Percentiles rank a stretch among this genome's conserved stretches.
Conservation (phyloP, 1,140 invertebrate species). For the Acromyrmex echinatior region DNA sequence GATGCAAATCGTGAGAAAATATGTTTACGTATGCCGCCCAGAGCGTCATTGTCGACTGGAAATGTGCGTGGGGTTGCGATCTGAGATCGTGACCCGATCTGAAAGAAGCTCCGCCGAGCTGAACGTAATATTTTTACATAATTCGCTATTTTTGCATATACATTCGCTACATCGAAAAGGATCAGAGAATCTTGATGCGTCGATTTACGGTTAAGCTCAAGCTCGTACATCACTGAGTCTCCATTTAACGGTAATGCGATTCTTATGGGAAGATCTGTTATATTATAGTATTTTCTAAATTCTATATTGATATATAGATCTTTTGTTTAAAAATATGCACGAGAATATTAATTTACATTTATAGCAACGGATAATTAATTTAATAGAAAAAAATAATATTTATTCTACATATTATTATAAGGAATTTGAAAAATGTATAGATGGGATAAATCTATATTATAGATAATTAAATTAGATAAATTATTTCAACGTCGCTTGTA, state of each 20-base stretch:
- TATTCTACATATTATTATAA: background rate
- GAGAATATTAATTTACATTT: background rate
- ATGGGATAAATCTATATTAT: background rate
- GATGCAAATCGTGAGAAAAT: constrained; percentile 58
- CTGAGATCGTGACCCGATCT: constrained; percentile 36
- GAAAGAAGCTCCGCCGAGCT: constrained; percentile 16
- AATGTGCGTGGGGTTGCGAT: constrained; percentile 52
- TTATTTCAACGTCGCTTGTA: background rate
- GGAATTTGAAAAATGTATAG: background rate
- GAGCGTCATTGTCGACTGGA: constrained; percentile 54
- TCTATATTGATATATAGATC: background rate
- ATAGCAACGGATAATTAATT: background rate
- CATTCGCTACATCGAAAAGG: background rate
- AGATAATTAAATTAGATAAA: background rate
- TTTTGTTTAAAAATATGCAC: background rate
- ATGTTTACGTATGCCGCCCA: constrained; percentile 36
- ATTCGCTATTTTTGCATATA: constrained; percentile 52
- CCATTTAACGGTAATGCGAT: constrained; percentile 51
- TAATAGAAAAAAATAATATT: constrained; percentile 1
- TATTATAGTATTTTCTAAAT: constrained; percentile 1
- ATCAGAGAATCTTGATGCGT: constrained; percentile 6
- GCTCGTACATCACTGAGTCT: constrained; percentile 13
- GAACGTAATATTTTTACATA: constrained; percentile 54
- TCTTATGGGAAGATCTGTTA: constrained; percentile 27
- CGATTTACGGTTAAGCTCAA: constrained; percentile 45